Base-by-base conservation (phyloP, 1,140 invertebrate genomes). In the Trissolcus basalis region DNA sequence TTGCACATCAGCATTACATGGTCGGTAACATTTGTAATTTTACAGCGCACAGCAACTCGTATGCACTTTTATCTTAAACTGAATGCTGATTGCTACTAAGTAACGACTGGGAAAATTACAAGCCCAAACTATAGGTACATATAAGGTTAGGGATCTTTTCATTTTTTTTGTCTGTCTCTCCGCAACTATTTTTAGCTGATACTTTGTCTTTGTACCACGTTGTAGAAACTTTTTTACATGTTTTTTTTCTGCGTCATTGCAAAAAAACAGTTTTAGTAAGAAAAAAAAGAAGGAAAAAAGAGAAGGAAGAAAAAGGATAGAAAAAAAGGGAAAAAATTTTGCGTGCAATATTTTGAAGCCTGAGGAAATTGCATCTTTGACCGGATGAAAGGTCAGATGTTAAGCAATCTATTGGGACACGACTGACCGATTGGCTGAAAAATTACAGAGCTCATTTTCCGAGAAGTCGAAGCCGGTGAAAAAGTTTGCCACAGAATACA, bases 21-120 rank as follows among this genome's bases (percentile, higher is more conserved):
- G 63, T 55, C 55, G 44, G 55, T 50, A 67, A 67, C 70, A 67
- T 73, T 67, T 56, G 61, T 73, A 73, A 72, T 72, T 64, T 72
- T 73, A 73, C 70, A 73, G 61, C 47, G 51, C 32, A 55, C 49
- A 27, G 2, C 19, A 27, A 27, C 67, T 67, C 70, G 56, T 67
- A 61, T 67, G 56, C 11, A 61, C 67, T 74, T 73, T 74, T 64
- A 53, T 51, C 27, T 36, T 4, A 50, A 35, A 7, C 16, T 50
- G 49, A 55, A 56, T 35, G 54, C 16, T 65, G 61, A 55, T 73
- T 63, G 55, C 60, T 15, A 27, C 19, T 27, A 27, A 11, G 19
- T 36, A 63, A 55, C 56, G 39, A 51, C 51, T 19, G 33, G 45
- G 56, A 61, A 73, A 67, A 73, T 73, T 67, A 51, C 55, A 60